These are phyloP conservation scores for Drosophila sucinea DNA, from an alignment of 1,140 invertebrate species.

Conservation along the genomic window DNA sequence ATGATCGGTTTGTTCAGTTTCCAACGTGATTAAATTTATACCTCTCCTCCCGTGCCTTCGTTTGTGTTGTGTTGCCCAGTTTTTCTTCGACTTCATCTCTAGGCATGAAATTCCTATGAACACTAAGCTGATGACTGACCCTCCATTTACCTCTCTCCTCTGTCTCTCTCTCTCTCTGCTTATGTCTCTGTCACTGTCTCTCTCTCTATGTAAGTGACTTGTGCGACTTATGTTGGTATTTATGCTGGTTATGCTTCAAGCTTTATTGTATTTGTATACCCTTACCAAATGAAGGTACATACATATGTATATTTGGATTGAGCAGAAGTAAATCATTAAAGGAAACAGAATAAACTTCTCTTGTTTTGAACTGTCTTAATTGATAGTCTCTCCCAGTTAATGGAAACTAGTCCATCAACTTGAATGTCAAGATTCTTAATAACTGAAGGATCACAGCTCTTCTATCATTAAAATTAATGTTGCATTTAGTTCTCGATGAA, in stretches of 20 bases:
- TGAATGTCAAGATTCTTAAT: too few species aligned
- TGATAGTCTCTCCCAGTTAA: too few species aligned
- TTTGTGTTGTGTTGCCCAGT: conserved; percentile 2
- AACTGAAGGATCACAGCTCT: too few species aligned
- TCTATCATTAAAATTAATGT: too few species aligned
- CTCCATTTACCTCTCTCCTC: background rate
- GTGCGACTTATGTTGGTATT: conserved; percentile 9
- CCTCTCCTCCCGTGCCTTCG: background rate
- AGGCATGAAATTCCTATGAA: background rate
- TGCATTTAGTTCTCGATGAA: too few species aligned
- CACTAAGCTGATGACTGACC: conserved; percentile 6
- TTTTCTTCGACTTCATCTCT: conserved; percentile 1
- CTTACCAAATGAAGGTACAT: background rate
- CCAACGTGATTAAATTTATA: conserved; percentile 1
- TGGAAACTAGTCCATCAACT: too few species aligned
- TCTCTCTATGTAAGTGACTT: background rate
- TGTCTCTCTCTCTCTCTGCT: background rate
- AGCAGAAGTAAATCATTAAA: too few species aligned
- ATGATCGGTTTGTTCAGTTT: conserved; percentile 2
- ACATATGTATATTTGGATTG: background rate
- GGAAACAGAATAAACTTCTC: too few species aligned
- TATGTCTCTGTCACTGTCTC: background rate
- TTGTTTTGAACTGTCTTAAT: too few species aligned
- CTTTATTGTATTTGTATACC: background rate
- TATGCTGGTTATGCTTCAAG: conserved; percentile 12